Evolutionary conservation across 1,140 invertebrate genomes (phyloP).

Genomic region (Phenacoccus solenopsis): DNA sequence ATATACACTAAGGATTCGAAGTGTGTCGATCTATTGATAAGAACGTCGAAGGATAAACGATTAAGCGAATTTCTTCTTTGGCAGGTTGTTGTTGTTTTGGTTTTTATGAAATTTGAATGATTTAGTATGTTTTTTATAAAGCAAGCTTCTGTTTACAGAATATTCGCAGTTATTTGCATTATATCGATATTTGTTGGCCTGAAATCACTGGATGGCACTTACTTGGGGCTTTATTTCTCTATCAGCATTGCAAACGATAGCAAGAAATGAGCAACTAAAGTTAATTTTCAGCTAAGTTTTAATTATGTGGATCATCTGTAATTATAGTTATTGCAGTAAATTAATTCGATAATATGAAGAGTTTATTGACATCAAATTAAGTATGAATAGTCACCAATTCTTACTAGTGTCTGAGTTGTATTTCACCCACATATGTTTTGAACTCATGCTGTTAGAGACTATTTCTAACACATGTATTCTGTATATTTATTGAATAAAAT

Average conservation of each 20-base stretch:
- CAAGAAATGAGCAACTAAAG: too few species aligned
- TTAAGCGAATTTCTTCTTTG: constrained; percentile 5
- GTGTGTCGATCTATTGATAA: background rate
- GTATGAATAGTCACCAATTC: too few species aligned
- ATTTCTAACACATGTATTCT: too few species aligned
- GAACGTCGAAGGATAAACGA: background rate
- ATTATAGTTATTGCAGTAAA: too few species aligned
- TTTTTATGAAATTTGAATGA: too few species aligned
- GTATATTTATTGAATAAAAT: too few species aligned
- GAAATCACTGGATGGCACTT: background rate
- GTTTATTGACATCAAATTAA: background rate
- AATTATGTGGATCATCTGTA: too few species aligned
- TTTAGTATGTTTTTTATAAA: too few species aligned
- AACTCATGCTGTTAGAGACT: background rate
- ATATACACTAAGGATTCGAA: background rate
- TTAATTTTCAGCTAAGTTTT: too few species aligned
- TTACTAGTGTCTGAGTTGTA: too few species aligned
- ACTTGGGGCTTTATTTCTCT: background rate
- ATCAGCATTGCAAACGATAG: background rate
- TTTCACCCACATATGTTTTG: background rate
- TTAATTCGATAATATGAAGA: background rate
- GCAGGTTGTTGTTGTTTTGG: background rate
- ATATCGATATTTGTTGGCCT: background rate
- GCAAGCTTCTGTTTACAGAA: background rate
- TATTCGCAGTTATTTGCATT: background rate